A percentile compares a stretch with the other conserved stretches of the same genome.
phyloP scores from a whole-genome alignment of 2,113 vertebrate species.

The Tichodroma muraria region DNA sequence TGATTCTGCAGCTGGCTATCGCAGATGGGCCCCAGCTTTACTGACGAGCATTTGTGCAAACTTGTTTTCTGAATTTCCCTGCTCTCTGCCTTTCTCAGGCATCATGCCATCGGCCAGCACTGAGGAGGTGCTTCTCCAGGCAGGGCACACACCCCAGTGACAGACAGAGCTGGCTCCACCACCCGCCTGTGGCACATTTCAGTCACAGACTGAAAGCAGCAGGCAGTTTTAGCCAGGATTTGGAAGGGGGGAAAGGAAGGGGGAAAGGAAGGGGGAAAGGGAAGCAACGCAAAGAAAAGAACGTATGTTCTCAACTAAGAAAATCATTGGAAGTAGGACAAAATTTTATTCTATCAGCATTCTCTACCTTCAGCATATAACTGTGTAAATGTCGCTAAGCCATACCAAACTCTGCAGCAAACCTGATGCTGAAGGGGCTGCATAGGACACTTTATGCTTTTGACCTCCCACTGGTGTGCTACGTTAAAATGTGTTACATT shows the following conservation, averaged over 20 bases:
- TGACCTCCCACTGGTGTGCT: background rate
- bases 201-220: background rate
- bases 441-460: background rate
- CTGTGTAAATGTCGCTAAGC: background rate
- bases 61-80: background rate
- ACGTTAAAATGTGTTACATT: background rate
- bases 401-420: background rate
- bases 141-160: background rate
- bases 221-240: background rate
- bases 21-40: background rate
- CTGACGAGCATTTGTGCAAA: background rate
- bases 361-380: background rate
- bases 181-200: background rate
- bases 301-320: too few relatives aligned
- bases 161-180: background rate
- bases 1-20: background rate
- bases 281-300: too few relatives aligned
- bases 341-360: background rate
- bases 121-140: background rate
- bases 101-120: rapidly evolving
- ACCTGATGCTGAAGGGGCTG: background rate
- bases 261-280: too few relatives aligned
- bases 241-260: too few relatives aligned
- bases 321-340: background rate
- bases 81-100: background rate